Conservation (phyloP, 2,113 vertebrate genomes). For the Epinephelus lanceolatus region DNA sequence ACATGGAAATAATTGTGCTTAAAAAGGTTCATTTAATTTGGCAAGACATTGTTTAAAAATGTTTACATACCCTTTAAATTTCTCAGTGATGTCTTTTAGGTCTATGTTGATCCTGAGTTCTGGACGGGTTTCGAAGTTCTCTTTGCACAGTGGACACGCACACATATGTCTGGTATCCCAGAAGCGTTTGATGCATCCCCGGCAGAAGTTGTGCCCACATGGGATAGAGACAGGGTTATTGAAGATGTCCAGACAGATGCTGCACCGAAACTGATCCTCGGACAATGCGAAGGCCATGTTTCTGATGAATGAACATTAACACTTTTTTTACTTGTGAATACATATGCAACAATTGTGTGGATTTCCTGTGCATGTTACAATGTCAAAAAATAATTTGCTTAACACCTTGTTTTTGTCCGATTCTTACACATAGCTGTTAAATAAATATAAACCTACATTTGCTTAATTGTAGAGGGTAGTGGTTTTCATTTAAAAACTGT, state of each 20-base stretch:
- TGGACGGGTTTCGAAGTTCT: conserved; percentile 50
- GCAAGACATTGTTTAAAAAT: neutral
- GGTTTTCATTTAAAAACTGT: neutral
- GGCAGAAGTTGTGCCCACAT: conserved; percentile 80
- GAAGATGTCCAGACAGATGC: conserved; percentile 77
- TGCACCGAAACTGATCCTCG: conserved; percentile 69
- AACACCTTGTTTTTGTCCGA: neutral
- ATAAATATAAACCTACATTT: neutral
- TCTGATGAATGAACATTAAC: neutral
- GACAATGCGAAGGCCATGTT: conserved; percentile 51
- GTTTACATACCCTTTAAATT: conserved; percentile 54
- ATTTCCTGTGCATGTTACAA: neutral
- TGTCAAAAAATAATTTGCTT: no score
- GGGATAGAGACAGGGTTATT: conserved; percentile 69
- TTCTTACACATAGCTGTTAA: neutral
- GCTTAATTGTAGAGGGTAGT: neutral
- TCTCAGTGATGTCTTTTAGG: conserved; percentile 62
- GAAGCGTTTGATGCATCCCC: conserved; percentile 62
- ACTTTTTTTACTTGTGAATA: neutral
- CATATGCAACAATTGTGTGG: neutral
- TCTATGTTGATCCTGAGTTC: conserved; percentile 58
- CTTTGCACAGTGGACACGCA: conserved; percentile 73
- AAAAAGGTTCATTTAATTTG: neutral
- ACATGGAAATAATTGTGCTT: neutral
- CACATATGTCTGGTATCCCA: conserved; percentile 47